Evolutionary conservation across 2,797 vertebrate genomes (phyloP).

Genomic region (Karalla daura): DNA sequence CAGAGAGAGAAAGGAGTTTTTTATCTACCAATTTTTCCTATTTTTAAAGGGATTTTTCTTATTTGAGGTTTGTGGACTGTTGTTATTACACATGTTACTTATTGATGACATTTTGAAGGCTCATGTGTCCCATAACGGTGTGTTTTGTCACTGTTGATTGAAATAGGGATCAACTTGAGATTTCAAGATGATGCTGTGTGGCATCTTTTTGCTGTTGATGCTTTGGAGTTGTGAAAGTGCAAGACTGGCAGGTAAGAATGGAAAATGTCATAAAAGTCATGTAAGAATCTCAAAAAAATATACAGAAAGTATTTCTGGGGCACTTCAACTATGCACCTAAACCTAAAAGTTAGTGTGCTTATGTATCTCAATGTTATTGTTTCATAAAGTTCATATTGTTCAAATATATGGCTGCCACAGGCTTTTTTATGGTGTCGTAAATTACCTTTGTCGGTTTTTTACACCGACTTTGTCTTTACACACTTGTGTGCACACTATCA

Average conservation of each 20-base stretch:
- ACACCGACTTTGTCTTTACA: slow-evolving; percentile 12
- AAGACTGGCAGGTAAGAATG: slow-evolving; percentile 88
- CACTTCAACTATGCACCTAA: not conserved
- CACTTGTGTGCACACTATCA: slow-evolving; percentile 14
- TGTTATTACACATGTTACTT: not conserved
- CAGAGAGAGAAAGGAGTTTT: slow-evolving; percentile 39
- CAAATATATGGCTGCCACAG: not conserved
- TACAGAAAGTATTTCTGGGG: not conserved
- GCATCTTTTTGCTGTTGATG: slow-evolving; percentile 85
- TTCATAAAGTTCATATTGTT: not conserved
- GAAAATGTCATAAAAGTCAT: not conserved
- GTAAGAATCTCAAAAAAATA: not conserved
- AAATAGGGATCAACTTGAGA: slow-evolving; percentile 47
- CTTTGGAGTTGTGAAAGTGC: slow-evolving; percentile 81
- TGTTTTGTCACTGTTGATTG: slow-evolving; percentile 38
- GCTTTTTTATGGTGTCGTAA: not conserved
- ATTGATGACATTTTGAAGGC: not conserved
- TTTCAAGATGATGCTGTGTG: slow-evolving; percentile 84
- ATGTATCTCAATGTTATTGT: not conserved
- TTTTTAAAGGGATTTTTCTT: slow-evolving; percentile 26
- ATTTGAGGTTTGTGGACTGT: slow-evolving; percentile 59
- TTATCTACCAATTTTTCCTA: not conserved
- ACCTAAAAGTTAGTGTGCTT: not conserved
- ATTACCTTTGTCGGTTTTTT: not conserved
- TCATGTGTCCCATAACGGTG: slow-evolving; percentile 17